Base-by-base conservation (phyloP, 1,140 invertebrate genomes). In the Pantala flavescens region DNA sequence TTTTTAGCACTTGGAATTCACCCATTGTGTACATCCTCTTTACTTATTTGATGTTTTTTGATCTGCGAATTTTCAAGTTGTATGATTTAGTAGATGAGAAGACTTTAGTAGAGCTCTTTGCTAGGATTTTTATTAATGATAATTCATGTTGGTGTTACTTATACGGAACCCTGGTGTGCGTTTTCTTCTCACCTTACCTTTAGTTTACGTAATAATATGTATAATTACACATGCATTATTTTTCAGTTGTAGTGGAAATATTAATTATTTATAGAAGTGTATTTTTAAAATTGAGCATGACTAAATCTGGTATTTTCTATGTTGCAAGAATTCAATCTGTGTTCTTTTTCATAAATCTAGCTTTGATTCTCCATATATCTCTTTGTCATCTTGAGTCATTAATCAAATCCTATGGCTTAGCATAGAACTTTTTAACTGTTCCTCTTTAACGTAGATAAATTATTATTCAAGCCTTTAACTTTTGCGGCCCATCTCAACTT, bases 261-360 rank as follows among this genome's bases (percentile, higher is more conserved):
- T 63, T 63, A 63, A 63, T 63, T 63, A 63, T 63, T 63, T 63
- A 63, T 63, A 63, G 49, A 63, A 63, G 49, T 63, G 49, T 63
- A 63, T 21, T 63, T 63, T 63, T 63, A 63, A 63, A 63, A 63
- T 63, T 63, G 49, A 63, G 49, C 49, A 63, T 63, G 49, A 63
- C n/a, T 63, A 63, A 63, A 63, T 63, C 49, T 63, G 49, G 49
- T 12, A 63, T 63, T 63, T 63, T 63, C 49, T 63, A 63, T 63
- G 49, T 63, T 63, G 49, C 49, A 63, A 63, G 49, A 63, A 63
- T 63, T 63, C 49, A 63, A 63, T 63, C 3, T 63, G 49, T 63
- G 49, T 63, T 63, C 49, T 63, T 63, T 63, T 63, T 63, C 14
- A 63, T 63, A 63, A 63, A 63, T 63, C 49, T 63, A 63, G 49